A percentile compares a stretch with the other conserved stretches of the same genome.
These are phyloP conservation scores for Aythya baeri DNA, from an alignment of 2,113 vertebrate genomes.

Conservation along the genomic window DNA sequence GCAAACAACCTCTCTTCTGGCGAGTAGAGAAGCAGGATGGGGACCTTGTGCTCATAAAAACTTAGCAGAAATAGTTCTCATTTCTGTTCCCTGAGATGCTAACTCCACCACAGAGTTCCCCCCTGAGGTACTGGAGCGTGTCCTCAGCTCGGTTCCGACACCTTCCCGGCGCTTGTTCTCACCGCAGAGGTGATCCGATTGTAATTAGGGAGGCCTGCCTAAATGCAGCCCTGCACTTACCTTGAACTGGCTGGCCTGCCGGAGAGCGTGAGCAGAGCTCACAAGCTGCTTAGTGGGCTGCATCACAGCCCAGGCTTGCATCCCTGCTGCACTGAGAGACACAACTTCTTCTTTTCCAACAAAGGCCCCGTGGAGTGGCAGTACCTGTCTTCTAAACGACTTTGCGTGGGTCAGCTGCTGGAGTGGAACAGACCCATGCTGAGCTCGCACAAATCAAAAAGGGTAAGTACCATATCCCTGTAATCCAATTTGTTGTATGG, in stretches of 20 bases:
- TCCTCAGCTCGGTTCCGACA: not conserved
- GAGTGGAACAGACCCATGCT: not conserved
- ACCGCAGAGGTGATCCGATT: not conserved
- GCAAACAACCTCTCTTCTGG: conserved; percentile 38
- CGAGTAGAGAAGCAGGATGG: not conserved
- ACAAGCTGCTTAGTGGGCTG: not conserved
- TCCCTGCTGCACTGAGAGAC: not conserved
- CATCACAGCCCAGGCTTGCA: not conserved
- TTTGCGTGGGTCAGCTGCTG: not conserved
- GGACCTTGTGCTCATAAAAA: not conserved
- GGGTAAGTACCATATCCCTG: not conserved
- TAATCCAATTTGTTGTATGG: not conserved
- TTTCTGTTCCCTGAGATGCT: not conserved
- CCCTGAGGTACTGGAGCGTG: not conserved
- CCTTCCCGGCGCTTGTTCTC: fast-evolving
- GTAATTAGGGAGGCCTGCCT: not conserved
- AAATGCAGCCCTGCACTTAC: not conserved
- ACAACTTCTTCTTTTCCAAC: not conserved
- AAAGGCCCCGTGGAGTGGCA: not conserved
- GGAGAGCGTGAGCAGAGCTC: not conserved
- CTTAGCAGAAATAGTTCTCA: not conserved
- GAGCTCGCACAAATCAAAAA: not conserved
- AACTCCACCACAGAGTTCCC: not conserved
- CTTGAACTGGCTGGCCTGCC: not conserved
- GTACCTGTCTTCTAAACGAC: not conserved